These are phyloP conservation scores for Trididemnum nubilum DNA, from an alignment of 23 tunicate species.

Conservation along the genomic window DNA sequence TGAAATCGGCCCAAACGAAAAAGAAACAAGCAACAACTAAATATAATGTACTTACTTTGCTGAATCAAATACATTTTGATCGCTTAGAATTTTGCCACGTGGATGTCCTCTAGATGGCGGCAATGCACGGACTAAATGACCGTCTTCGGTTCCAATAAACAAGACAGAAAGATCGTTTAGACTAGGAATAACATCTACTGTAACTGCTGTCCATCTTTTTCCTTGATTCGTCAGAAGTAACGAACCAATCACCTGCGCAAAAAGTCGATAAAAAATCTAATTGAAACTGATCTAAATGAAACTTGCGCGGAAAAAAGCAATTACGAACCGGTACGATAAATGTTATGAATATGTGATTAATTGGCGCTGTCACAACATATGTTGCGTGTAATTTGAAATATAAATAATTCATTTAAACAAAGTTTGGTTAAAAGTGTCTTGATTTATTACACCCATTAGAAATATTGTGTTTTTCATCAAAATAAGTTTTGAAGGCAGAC, in stretches of 20 bases:
- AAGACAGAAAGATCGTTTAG: constrained; percentile 56
- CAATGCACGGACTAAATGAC: constrained; percentile 55
- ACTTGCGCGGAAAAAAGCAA: background rate
- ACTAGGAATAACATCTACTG: constrained; percentile 42
- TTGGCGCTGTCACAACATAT: too few species aligned
- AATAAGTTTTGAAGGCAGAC: too few species aligned
- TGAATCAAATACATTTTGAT: constrained; percentile 61
- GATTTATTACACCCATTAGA: too few species aligned
- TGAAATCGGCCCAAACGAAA: too few species aligned
- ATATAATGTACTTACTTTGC: constrained; percentile 45
- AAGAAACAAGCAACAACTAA: too few species aligned
- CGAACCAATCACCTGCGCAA: constrained; percentile 47
- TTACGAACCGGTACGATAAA: background rate
- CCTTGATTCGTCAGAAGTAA: constrained; percentile 71
- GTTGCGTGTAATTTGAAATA: too few species aligned
- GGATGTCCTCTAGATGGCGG: constrained; percentile 31
- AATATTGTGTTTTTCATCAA: too few species aligned
- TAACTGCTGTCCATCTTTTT: constrained; percentile 52
- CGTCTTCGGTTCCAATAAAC: constrained; percentile 62
- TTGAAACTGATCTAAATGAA: background rate
- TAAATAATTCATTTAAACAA: too few species aligned
- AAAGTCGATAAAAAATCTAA: background rate
- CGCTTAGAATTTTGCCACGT: constrained; percentile 32
- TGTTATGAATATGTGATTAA: too few species aligned
- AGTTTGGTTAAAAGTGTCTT: too few species aligned